Evolutionary conservation across 2,113 vertebrate species (phyloP).

Genomic region (Gila orcuttii): DNA sequence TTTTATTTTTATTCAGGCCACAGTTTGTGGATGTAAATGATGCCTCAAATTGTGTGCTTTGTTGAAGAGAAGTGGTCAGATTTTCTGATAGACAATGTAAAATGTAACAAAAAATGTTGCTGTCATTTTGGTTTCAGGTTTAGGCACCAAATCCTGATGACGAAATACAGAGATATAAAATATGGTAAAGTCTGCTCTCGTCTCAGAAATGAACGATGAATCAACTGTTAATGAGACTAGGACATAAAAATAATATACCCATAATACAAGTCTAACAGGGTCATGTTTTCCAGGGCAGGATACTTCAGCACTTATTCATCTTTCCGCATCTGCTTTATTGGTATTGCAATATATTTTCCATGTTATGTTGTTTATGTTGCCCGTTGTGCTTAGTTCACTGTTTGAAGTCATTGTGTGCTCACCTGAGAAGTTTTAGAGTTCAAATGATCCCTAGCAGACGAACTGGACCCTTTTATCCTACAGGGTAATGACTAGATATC

Average conservation of each 20-base stretch:
- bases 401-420: not conserved
- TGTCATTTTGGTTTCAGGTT: not conserved
- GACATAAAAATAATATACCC: not conserved
- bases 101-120: too few relatives aligned
- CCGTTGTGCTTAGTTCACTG: not conserved
- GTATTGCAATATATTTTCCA: not conserved
- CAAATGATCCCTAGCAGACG: conserved; percentile 1
- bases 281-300: conserved; percentile 2
- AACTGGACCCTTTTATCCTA: not conserved
- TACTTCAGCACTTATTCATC: conserved; percentile 7
- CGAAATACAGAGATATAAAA: not conserved
- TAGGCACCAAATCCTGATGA: not conserved
- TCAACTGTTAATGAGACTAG: not conserved
- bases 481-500: not conserved
- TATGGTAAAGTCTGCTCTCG: not conserved
- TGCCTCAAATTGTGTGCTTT: too few relatives aligned
- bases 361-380: not conserved
- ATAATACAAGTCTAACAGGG: not conserved
- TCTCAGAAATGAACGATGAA: not conserved
- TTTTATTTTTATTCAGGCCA: too few relatives aligned
- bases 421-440: conserved; percentile 1
- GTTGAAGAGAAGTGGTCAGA: too few relatives aligned
- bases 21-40: too few relatives aligned
- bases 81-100: too few relatives aligned
- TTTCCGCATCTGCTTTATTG: not conserved